Percentiles rank a stretch among this genome's conserved stretches.
These are phyloP conservation scores for Chitala chitala DNA, from an alignment of 2,113 vertebrate species.

Conservation along the genomic window DNA sequence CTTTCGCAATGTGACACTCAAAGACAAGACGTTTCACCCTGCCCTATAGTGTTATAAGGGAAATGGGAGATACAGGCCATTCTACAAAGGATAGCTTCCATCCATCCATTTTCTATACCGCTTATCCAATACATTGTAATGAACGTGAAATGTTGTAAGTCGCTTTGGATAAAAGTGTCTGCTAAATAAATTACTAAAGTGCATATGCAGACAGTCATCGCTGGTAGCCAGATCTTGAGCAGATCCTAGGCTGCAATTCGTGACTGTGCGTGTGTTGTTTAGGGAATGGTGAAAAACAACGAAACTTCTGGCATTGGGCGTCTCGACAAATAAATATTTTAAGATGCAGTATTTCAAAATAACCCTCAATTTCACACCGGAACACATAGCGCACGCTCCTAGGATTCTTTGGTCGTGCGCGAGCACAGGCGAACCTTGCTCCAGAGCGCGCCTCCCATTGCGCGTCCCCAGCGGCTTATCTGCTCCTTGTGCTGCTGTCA, in stretches of 20 bases:
- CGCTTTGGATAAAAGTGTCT: too few species aligned
- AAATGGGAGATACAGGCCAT: too few species aligned
- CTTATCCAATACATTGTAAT: too few species aligned
- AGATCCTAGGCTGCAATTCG: neutral
- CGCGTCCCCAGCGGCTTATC: constrained; percentile 19
- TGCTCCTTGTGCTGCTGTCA: constrained; percentile 23
- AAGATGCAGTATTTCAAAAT: constrained; percentile 31
- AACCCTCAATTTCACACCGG: constrained; percentile 37
- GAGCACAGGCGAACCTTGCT: neutral
- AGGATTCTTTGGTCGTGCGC: constrained; percentile 23
- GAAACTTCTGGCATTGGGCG: constrained; percentile 24
- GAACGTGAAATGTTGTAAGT: too few species aligned
- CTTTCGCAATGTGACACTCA: neutral
- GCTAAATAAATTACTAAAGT: too few species aligned
- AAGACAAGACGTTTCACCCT: too few species aligned
- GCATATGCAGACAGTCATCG: too few species aligned
- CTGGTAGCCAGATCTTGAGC: too few species aligned
- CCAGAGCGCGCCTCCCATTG: constrained; percentile 9
- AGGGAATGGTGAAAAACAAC: constrained; percentile 48
- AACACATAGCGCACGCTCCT: constrained; percentile 24
- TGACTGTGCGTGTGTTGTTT: constrained; percentile 30
- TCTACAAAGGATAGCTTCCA: too few species aligned
- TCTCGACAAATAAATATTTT: constrained; percentile 29
- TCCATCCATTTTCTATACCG: too few species aligned
- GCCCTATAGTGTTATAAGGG: too few species aligned